Evolutionary conservation across 1,140 invertebrate genomes (phyloP).

Genomic region (Acromyrmex echinatior): DNA sequence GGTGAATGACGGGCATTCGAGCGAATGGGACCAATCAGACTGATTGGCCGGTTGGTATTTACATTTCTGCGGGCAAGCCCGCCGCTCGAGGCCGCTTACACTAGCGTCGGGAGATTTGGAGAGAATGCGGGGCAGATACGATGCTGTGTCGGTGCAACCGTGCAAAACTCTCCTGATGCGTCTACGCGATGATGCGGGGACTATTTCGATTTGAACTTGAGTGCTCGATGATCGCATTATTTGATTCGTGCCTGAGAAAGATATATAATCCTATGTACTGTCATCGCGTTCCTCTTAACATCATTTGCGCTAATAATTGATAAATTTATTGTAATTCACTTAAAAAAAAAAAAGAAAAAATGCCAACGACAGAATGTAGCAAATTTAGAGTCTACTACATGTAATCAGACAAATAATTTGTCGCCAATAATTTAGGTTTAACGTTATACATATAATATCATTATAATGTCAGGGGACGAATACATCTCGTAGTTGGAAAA

Average conservation of each 20-base stretch:
- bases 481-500: background rate
- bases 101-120: slow-evolving; percentile 62
- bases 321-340: background rate
- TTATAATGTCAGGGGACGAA: background rate
- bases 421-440: background rate
- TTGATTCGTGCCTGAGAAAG: slow-evolving; percentile 15
- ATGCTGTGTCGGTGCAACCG: slow-evolving; percentile 17
- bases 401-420: background rate
- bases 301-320: background rate
- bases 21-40: slow-evolving; percentile 82
- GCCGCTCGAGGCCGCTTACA: slow-evolving; percentile 60
- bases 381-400: background rate
- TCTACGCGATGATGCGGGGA: slow-evolving; percentile 49
- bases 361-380: background rate
- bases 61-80: slow-evolving; percentile 80
- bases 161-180: slow-evolving; percentile 16
- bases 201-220: slow-evolving; percentile 23
- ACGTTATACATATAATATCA: background rate
- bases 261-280: background rate
- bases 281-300: background rate
- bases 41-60: slow-evolving; percentile 83
- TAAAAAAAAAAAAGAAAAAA: background rate
- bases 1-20: slow-evolving; percentile 80
- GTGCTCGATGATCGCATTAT: slow-evolving; percentile 20
- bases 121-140: slow-evolving; percentile 68